phyloP scores from a whole-genome alignment of 2,113 vertebrate genomes.

The Leuciscus idus region DNA sequence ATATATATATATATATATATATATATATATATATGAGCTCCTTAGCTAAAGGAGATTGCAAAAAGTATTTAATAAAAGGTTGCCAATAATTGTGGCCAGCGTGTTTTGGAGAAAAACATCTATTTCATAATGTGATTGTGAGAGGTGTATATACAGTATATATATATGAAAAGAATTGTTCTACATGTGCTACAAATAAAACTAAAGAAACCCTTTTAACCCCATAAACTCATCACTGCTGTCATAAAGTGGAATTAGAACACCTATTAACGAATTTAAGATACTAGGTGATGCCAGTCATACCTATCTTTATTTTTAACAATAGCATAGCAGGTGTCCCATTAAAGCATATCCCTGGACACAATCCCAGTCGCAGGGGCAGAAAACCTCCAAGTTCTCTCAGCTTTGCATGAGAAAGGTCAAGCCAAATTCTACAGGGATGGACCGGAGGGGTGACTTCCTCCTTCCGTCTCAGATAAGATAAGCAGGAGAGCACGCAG shows the following conservation, averaged over 20 bases:
- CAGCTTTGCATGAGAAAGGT: slow-evolving; percentile 70
- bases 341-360: slow-evolving; percentile 33
- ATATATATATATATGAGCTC: no score
- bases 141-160: no score
- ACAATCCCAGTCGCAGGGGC: slow-evolving; percentile 24
- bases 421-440: slow-evolving; percentile 57
- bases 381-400: slow-evolving; percentile 40
- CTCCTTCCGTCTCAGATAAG: slow-evolving; percentile 68
- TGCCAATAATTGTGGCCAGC: no score
- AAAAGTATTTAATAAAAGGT: no score
- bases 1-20: no score
- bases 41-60: no score
- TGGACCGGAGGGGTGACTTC: slow-evolving; percentile 55
- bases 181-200: neutral
- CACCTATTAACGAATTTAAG: neutral
- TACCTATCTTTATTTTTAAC: slow-evolving; percentile 38
- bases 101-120: no score
- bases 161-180: neutral
- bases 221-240: neutral
- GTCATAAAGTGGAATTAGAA: neutral
- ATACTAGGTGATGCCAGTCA: neutral
- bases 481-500: slow-evolving; percentile 44
- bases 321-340: slow-evolving; percentile 29
- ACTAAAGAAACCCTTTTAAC: neutral
- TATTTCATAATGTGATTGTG: no score